Percentiles rank a stretch among this genome's conserved stretches.
phyloP scores from a whole-genome alignment of 2,797 vertebrate species.

The Coluber constrictor region DNA sequence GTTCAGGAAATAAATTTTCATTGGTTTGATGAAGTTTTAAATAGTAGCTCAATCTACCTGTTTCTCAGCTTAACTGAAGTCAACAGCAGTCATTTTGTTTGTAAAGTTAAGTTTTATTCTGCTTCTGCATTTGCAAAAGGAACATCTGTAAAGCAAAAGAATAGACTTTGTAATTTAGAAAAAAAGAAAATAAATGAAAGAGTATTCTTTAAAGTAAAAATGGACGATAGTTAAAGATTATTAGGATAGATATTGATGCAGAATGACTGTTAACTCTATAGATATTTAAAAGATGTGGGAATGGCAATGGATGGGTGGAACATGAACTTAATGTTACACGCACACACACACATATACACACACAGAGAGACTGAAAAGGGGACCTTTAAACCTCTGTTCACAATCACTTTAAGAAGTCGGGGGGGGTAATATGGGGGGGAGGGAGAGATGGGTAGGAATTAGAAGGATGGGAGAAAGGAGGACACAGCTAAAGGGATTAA shows the following conservation, averaged over 20 bases:
- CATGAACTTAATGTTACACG: background rate
- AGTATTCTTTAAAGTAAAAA: background rate
- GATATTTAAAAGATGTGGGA: background rate
- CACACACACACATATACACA: no score
- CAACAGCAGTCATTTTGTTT: background rate
- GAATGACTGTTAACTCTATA: background rate
- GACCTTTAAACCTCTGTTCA: background rate
- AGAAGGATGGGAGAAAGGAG: background rate
- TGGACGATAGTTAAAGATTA: background rate
- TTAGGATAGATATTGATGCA: background rate
- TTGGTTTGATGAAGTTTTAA: background rate
- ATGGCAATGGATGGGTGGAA: background rate
- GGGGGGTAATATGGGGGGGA: background rate
- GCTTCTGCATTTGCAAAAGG: background rate
- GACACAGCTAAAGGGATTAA: background rate
- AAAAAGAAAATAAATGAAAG: background rate
- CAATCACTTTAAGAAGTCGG: background rate
- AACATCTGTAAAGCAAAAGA: background rate
- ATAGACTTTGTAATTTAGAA: background rate
- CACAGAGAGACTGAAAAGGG: background rate
- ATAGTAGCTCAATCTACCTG: background rate
- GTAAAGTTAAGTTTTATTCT: background rate
- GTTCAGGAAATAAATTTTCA: background rate
- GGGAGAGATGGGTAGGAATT: background rate
- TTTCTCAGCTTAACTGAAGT: background rate